A percentile compares a stretch with the other conserved stretches of the same genome.
Evolutionary conservation across 2,888 invertebrate species (phyloP).

Genomic region (Pyrrhosoma nymphula): DNA sequence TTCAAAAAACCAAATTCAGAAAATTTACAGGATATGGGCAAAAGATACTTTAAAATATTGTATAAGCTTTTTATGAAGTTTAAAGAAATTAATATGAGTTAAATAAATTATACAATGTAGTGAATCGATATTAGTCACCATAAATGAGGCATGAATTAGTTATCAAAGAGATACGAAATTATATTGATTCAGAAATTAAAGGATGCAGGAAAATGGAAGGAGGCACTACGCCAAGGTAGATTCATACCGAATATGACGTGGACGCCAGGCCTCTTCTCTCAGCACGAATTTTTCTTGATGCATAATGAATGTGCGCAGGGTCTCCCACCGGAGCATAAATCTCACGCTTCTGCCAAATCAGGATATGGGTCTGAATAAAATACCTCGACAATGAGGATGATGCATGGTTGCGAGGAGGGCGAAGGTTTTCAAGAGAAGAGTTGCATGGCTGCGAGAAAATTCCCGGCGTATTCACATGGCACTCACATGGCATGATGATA

Average conservation of each 20-base stretch:
- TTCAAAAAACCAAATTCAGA: neutral
- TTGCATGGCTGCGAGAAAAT: neutral
- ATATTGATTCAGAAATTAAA: too few relatives aligned
- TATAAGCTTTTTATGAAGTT: neutral
- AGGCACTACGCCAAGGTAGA: neutral
- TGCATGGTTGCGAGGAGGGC: conserved; percentile 69
- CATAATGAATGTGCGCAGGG: neutral
- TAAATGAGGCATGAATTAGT: neutral
- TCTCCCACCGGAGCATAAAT: neutral
- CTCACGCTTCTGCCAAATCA: neutral
- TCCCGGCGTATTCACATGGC: neutral
- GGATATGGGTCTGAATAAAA: conserved; percentile 31
- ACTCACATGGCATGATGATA: neutral
- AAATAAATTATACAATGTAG: neutral
- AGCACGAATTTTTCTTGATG: neutral
- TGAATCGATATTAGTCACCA: neutral
- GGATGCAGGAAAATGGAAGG: too few relatives aligned
- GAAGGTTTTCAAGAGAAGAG: neutral
- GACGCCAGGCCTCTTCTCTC: neutral
- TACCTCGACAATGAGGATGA: conserved; percentile 4
- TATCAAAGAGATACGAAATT: too few relatives aligned
- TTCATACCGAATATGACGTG: neutral
- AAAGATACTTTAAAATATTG: neutral
- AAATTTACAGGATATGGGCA: too few relatives aligned
- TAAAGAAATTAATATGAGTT: neutral